Percentiles rank a stretch among this genome's conserved stretches.
phyloP scores from a whole-genome alignment of 2,113 vertebrate species.

The Cephalopholis sonnerati region DNA sequence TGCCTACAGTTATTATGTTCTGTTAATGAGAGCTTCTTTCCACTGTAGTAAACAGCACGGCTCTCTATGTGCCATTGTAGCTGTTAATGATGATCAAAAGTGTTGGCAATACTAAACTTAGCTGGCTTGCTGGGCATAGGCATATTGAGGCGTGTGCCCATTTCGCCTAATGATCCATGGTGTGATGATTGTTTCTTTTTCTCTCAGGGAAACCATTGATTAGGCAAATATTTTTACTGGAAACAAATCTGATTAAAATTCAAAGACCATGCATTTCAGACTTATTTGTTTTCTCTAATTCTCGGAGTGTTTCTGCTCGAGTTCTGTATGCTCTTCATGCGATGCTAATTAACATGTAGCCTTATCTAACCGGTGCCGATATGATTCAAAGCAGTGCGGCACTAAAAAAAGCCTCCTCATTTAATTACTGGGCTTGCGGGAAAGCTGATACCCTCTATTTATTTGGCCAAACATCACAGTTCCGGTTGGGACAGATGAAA shows the following conservation, averaged over 20 bases:
- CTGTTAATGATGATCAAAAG: conserved; percentile 53
- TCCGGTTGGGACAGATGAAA: conserved; percentile 66
- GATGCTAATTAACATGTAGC: conserved; percentile 49
- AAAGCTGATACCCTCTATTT: conserved; percentile 78
- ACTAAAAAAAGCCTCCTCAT: conserved; percentile 56
- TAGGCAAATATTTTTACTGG: conserved; percentile 74
- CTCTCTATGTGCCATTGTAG: conserved; percentile 26
- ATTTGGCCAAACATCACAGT: conserved; percentile 75
- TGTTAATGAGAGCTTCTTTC: conserved; percentile 61
- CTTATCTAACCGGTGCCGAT: conserved; percentile 65
- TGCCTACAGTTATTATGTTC: conserved; percentile 51
- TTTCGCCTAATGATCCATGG: conserved; percentile 65
- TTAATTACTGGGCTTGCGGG: conserved; percentile 80
- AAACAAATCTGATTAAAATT: conserved; percentile 63
- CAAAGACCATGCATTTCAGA: conserved; percentile 46
- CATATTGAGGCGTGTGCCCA: conserved; percentile 47
- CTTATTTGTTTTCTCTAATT: not conserved
- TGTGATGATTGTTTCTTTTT: conserved; percentile 71
- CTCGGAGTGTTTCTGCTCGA: not conserved
- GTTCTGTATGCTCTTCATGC: conserved; percentile 46
- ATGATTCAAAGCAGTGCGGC: conserved; percentile 62
- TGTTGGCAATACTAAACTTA: conserved; percentile 9
- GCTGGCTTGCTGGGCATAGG: conserved; percentile 30
- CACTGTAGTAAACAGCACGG: conserved; percentile 15
- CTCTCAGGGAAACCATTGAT: conserved; percentile 66